phyloP scores from a whole-genome alignment of 2,113 vertebrate species.

The Barnardius zonarius region DNA sequence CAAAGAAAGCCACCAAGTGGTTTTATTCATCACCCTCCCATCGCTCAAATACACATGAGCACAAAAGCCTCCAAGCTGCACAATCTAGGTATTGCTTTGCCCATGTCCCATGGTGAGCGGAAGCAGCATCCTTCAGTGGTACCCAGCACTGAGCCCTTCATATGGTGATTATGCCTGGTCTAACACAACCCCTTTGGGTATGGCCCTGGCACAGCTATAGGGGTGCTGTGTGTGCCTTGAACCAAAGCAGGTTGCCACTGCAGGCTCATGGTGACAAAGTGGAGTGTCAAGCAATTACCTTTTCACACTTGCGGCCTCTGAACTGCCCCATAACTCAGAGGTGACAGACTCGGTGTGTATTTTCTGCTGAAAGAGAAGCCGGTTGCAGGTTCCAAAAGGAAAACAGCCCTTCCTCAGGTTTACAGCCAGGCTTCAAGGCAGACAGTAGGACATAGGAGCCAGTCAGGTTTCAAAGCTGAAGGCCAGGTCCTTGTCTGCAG shows the following conservation, averaged over 20 bases:
- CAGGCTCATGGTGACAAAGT: not conserved
- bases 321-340: not conserved
- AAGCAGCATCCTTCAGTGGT: not conserved
- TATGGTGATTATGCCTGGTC: fast-evolving
- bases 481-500: not conserved
- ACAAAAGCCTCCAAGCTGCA: not conserved
- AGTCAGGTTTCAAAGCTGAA: not conserved
- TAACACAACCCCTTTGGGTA: not conserved
- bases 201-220: not conserved
- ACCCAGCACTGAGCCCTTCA: not conserved
- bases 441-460: not conserved
- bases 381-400: not conserved
- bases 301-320: constrained; percentile 40
- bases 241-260: not conserved
- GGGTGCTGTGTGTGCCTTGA: not conserved
- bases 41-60: not conserved
- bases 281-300: constrained; percentile 39
- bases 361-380: not conserved
- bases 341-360: constrained; percentile 26
- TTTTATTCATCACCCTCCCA: fast-evolving
- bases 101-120: fast-evolving
- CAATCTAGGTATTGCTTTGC: not conserved
- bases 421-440: not conserved
- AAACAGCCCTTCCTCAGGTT: not conserved
- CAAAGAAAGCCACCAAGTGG: not conserved